Conservation (phyloP, 2,888 invertebrate genomes). For the Drosophila robusta region DNA sequence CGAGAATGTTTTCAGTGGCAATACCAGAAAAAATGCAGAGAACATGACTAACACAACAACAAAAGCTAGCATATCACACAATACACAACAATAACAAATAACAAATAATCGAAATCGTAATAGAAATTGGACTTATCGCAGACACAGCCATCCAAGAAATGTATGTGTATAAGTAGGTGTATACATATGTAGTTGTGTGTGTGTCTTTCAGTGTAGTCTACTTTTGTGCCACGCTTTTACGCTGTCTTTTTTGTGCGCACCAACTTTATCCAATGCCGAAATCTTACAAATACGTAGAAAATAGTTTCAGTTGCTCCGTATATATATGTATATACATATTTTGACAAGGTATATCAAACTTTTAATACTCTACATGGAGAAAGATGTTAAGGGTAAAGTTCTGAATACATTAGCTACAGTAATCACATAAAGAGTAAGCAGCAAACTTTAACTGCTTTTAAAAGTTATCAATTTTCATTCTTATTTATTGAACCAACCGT, state of each 20-base stretch:
- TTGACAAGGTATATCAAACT: constrained; percentile 13
- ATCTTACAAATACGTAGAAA: constrained; percentile 64
- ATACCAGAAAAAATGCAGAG: constrained; percentile 12
- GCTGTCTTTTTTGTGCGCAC: constrained; percentile 34
- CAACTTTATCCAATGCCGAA: constrained; percentile 58
- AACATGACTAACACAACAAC: constrained; percentile 12
- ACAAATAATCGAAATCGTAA: constrained; percentile 68
- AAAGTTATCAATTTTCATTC: neutral
- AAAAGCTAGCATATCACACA: constrained; percentile 30
- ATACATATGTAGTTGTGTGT: neutral
- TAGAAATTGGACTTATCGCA: constrained; percentile 69
- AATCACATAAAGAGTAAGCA: neutral
- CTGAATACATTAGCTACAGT: neutral
- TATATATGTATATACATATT: neutral
- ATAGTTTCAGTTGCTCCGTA: constrained; percentile 56
- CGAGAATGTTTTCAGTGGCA: constrained; percentile 36
- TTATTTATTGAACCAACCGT: too few species aligned
- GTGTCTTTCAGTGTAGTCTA: constrained; percentile 32
- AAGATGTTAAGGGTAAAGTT: neutral
- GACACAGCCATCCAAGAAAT: constrained; percentile 1
- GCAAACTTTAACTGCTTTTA: neutral
- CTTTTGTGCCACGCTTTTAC: constrained; percentile 53
- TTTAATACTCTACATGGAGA: constrained; percentile 11
- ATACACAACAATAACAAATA: constrained; percentile 56
- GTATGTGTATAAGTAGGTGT: neutral